Base-by-base conservation (phyloP, 2,797 vertebrate species). In the Astyanax mexicanus region DNA sequence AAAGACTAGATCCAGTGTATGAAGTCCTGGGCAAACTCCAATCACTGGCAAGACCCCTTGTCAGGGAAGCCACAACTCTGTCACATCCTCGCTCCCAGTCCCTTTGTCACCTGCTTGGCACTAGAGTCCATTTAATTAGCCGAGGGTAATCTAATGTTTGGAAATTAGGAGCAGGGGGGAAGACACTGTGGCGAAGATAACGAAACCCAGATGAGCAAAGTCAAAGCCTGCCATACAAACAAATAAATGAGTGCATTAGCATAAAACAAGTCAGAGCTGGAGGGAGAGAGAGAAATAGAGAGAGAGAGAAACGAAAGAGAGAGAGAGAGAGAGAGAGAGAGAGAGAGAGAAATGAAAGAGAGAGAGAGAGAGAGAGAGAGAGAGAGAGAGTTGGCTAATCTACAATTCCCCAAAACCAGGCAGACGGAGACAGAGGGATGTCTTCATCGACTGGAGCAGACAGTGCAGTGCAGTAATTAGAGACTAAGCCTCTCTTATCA, bases 101-200 rank as follows among this genome's bases (percentile, higher is more conserved):
- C 71, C 71, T 83, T 74, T 70, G 78, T 90, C 90, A 89, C 89
- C 90, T 90, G 89, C 88, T 89, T 92, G 86, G 88, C 90, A 85
- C 76, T 77, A 58, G 11, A 58, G 83, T 76, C 83, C 72, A 78
- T 90, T 91, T 92, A 89, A 93, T 91, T 92, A 92, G 89, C 79
- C 78, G 84, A 71, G 84, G 83, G 84, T 83, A 89, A 90, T 89
- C 87, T 89, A 91, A 90, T 83, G 82, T 80, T 83, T 74, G 85
- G 80, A 88, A 89, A 91, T 93, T 89, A 93, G 86, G 40, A 81
- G 78, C 77, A 51, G 74, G 83, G 83, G 13, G 54, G 55, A 68
- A 89, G 69, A 88, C 87, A 88, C 83, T 83, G 83, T 79, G 88
- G 89, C 82, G 75, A 64, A 83, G 85, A 90, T 87, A 84, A 93